Evolutionary conservation across 2,888 invertebrate genomes (phyloP).

Genomic region (Cephalotes varians): DNA sequence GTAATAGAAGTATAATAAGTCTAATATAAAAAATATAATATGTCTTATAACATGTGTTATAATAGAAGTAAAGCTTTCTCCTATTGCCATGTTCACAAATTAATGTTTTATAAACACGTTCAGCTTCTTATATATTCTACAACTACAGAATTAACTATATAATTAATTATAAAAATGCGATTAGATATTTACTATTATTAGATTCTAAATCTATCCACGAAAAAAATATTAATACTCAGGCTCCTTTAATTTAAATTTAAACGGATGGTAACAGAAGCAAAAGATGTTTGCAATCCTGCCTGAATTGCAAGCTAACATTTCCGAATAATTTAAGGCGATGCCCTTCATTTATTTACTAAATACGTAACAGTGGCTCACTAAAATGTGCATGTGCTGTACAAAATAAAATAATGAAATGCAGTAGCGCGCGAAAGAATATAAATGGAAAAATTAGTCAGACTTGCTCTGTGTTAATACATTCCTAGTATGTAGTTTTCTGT

Average conservation of each 20-base stretch:
- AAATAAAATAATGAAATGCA: conserved; percentile 43
- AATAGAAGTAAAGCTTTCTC: background rate
- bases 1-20: too few species aligned
- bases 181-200: background rate
- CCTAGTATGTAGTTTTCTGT: conserved; percentile 1
- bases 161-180: background rate
- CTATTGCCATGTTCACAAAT: background rate
- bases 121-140: background rate
- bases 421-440: conserved; percentile 45
- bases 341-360: conserved; percentile 52
- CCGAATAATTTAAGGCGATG: conserved; percentile 51
- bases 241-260: conserved; percentile 32
- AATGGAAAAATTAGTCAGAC: conserved; percentile 50
- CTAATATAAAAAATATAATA: too few species aligned
- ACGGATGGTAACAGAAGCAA: conserved; percentile 3
- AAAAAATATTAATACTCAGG: conserved; percentile 11
- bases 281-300: conserved; percentile 28
- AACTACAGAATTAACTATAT: background rate
- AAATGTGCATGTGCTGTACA: conserved; percentile 28
- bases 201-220: background rate
- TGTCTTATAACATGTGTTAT: too few species aligned
- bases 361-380: conserved; percentile 38
- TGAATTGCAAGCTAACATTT: conserved; percentile 36
- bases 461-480: conserved; percentile 36
- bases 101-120: background rate